Conservation (phyloP, 2,888 invertebrate genomes). For the Acronicta leporina region DNA sequence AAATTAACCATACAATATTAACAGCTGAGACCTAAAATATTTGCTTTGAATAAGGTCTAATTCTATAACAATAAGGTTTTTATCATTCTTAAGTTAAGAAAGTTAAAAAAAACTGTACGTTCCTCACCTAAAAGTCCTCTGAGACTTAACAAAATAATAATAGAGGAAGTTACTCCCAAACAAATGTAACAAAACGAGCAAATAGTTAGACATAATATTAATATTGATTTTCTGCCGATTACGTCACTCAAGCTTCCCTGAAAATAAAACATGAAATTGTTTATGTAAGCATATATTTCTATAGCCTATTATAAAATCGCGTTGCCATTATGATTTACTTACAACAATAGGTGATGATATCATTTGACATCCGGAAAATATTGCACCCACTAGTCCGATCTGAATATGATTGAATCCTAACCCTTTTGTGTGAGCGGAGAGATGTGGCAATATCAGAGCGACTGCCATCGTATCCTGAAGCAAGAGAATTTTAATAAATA, state of each 20-base stretch:
- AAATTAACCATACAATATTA: too few relatives aligned
- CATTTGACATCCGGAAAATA: conserved; percentile 25
- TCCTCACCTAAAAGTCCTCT: conserved; percentile 83
- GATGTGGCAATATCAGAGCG: conserved; percentile 26
- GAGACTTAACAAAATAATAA: conserved; percentile 77
- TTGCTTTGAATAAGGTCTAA: too few relatives aligned
- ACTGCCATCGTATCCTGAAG: conserved; percentile 70
- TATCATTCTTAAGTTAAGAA: too few relatives aligned
- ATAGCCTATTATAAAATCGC: background rate
- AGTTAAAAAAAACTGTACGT: background rate
- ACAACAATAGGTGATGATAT: conserved; percentile 36
- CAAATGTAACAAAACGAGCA: conserved; percentile 82
- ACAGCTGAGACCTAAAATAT: too few relatives aligned
- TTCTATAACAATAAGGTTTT: too few relatives aligned
- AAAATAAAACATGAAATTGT: conserved; percentile 39
- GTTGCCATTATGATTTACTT: conserved; percentile 12
- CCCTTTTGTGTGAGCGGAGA: conserved; percentile 19
- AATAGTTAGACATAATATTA: conserved; percentile 76
- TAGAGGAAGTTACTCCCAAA: conserved; percentile 82
- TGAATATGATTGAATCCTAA: conserved; percentile 36
- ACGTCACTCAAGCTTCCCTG: conserved; percentile 89
- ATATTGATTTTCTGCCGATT: conserved; percentile 83
- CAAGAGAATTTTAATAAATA: background rate
- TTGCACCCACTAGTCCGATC: conserved; percentile 27
- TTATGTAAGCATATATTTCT: background rate